Percentiles rank a stretch among this genome's conserved stretches.
Evolutionary conservation across 2,797 vertebrate genomes (phyloP).

Genomic region (Sebastolobus alascanus): DNA sequence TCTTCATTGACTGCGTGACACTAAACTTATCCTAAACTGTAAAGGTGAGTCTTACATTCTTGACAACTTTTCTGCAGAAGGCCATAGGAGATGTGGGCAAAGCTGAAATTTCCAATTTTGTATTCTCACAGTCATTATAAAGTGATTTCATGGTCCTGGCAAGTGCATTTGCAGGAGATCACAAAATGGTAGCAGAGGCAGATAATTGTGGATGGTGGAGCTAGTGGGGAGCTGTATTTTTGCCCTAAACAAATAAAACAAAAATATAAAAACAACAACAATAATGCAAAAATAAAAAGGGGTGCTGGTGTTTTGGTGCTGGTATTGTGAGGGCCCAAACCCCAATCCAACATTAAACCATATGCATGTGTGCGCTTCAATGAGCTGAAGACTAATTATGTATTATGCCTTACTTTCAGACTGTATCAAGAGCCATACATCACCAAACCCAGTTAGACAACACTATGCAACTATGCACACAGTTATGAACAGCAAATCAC

Average conservation of each 20-base stretch:
- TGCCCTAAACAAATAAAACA: background rate
- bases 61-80: background rate
- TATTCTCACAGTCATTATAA: background rate
- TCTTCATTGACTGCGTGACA: background rate
- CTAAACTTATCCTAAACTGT: background rate
- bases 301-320: background rate
- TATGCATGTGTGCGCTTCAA: background rate
- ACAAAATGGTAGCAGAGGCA: background rate
- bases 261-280: constrained; percentile 1
- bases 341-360: background rate
- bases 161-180: constrained; percentile 1
- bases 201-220: background rate
- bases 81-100: background rate
- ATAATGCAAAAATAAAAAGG: background rate
- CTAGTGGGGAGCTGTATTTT: background rate
- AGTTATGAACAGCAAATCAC: constrained; percentile 8
- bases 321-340: background rate
- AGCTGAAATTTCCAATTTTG: background rate
- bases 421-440: constrained; percentile 1
- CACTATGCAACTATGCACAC: background rate
- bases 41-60: background rate
- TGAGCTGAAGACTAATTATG: constrained; percentile 10
- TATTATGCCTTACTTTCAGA: constrained; percentile 13
- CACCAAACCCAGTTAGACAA: background rate
- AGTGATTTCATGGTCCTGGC: background rate